Evolutionary conservation across 2,113 vertebrate genomes (phyloP), one percentile per base, ranked within the genome.

Genomic region (Caloenas nicobarica): DNA sequence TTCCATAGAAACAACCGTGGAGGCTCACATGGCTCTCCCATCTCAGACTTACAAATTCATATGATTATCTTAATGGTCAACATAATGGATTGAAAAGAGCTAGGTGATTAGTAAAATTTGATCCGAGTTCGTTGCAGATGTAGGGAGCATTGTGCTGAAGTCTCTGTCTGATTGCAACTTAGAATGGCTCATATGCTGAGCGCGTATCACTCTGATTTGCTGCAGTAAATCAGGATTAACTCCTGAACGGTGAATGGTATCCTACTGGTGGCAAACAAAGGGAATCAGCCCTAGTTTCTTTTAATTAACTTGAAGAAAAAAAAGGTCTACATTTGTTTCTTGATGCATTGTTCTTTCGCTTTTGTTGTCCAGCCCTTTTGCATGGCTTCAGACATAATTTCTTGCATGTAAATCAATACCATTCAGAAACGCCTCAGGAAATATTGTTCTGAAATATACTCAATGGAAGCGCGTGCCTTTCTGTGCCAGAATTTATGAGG

Each of bases 1-100:
- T 97, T 94, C 96, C 96, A 97, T 97, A 91, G 96, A 97, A 97
- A 97, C 96, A 85, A 25, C 69, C 74, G 82, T 22, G 94, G 88
- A 97, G 81, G 95, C 84, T 95, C 84, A 34, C 62, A 61, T 58
- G 78, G 86, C 92, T 96, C 69, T 71, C 91, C 85, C 91, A 78
- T 33, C 95, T 95, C 92, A 90, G 82, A 71, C 90, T 91, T 72
- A 96, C 70, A 95, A 82, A 97, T 93, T 93, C 89, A 9, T 90
- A 78, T 94, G 93, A 92, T 96, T 95, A 81, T 85, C 91, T 96
- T 89, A 86, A 89, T 96, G 95, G 96, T 86, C 95, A 96, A 9
- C 81, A 82, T 91, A 82, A 89, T 88, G 91, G 74, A 38, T 28
- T 51, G 76, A 84, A 86, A 87, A 95, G 96, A 93, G 91, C 48